Conservation (phyloP, 2,113 vertebrate genomes). For the Kryptolebias marmoratus region DNA sequence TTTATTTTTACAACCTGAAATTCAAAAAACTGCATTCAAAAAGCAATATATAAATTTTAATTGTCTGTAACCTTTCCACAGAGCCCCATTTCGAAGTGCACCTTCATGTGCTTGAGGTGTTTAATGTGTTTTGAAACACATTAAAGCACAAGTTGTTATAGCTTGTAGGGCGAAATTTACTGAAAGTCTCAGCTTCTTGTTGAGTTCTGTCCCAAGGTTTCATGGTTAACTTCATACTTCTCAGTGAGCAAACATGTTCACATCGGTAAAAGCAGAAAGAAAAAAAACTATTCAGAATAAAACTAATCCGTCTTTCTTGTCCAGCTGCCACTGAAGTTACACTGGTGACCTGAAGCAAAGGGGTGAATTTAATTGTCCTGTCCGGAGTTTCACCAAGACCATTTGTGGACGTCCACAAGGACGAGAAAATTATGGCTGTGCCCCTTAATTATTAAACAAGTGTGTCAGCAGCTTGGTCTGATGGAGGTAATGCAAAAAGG, state of each 20-base stretch:
- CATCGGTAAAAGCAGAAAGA: too few species aligned
- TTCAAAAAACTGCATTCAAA: too few species aligned
- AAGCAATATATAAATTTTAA: too few species aligned
- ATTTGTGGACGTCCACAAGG: conserved; percentile 79
- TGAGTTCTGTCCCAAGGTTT: not conserved
- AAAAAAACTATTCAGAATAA: not conserved
- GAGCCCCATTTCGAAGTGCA: too few species aligned
- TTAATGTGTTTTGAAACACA: too few species aligned
- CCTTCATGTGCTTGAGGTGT: too few species aligned
- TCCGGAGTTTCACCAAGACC: conserved; percentile 69
- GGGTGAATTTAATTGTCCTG: conserved; percentile 68
- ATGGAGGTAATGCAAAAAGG: conserved; percentile 83
- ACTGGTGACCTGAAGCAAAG: conserved; percentile 44
- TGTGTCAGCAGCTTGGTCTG: conserved; percentile 81
- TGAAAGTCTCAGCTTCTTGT: not conserved
- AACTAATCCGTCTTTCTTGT: conserved; percentile 13
- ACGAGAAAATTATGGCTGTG: conserved; percentile 76
- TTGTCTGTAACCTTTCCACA: too few species aligned
- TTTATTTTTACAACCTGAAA: too few species aligned
- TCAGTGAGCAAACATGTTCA: too few species aligned
- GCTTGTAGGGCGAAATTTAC: too few species aligned
- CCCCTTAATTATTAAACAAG: conserved; percentile 84
- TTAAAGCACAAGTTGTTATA: too few species aligned
- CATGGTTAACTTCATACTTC: not conserved
- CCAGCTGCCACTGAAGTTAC: not conserved